phyloP scores from a whole-genome alignment of 1,140 invertebrate genomes.

The Amyelois transitella region DNA sequence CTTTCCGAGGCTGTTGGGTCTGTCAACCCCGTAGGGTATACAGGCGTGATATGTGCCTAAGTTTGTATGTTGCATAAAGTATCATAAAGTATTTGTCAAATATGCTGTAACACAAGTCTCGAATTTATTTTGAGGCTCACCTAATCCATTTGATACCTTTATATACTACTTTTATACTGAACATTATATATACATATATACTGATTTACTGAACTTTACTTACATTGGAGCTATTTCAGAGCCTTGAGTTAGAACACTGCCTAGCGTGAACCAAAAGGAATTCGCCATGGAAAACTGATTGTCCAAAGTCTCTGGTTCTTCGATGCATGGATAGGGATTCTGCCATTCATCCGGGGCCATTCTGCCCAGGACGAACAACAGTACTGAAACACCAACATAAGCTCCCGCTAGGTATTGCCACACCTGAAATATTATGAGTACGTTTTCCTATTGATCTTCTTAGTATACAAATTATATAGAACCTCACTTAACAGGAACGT shows the following conservation, averaged over 20 bases:
- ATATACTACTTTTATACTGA: too few species aligned
- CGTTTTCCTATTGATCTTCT: not conserved
- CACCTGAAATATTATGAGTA: conserved; percentile 71
- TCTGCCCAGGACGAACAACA: conserved; percentile 87
- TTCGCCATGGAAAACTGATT: conserved; percentile 91
- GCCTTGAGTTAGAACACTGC: conserved; percentile 89
- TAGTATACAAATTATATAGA: not conserved
- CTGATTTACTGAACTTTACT: conserved; percentile 16
- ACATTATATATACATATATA: too few species aligned
- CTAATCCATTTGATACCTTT: too few species aligned
- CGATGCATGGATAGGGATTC: conserved; percentile 86
- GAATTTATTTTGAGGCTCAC: too few species aligned
- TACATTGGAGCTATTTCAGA: conserved; percentile 89
- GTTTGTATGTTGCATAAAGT: too few species aligned
- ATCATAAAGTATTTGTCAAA: too few species aligned
- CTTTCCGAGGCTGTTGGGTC: too few species aligned
- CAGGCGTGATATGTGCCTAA: too few species aligned
- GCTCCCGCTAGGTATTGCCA: conserved; percentile 86
- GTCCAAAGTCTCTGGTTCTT: conserved; percentile 84
- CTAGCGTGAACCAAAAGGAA: conserved; percentile 89
- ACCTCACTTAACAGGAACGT: not conserved
- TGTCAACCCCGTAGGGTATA: too few species aligned
- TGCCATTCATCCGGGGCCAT: conserved; percentile 88
- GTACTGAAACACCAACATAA: conserved; percentile 84
- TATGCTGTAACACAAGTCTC: too few species aligned